Percentiles rank a stretch among this genome's conserved stretches.
Conservation (phyloP, 37 sponge, comb jelly and placozoan genomes). For the Oscarella lobularis region DNA sequence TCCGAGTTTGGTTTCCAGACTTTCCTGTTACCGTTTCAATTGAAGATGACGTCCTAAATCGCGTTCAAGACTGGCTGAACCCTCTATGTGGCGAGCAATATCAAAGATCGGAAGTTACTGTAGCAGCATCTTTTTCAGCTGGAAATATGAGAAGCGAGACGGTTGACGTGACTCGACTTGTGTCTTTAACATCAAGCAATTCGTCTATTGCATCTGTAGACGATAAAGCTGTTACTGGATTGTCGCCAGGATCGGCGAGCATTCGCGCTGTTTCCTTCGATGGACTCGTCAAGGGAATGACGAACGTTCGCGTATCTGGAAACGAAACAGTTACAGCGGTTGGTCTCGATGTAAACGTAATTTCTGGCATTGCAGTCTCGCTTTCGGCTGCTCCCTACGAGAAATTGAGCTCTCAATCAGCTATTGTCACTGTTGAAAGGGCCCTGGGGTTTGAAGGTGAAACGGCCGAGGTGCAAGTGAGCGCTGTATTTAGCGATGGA, state of each 20-base stretch:
- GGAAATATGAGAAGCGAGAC: slow-evolving; percentile 11
- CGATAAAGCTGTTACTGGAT: slow-evolving; percentile 12
- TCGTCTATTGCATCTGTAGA: slow-evolving; percentile 10
- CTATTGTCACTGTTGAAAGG: background rate
- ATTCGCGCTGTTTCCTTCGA: background rate
- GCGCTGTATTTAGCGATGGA: background rate
- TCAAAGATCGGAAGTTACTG: slow-evolving; percentile 19
- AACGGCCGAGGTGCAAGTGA: background rate
- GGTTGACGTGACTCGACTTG: slow-evolving; percentile 6
- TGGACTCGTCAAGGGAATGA: background rate
- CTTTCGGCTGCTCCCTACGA: background rate
- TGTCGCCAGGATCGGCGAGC: slow-evolving; percentile 24
- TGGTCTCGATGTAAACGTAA: slow-evolving; percentile 31
- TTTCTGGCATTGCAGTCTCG: slow-evolving; percentile 9
- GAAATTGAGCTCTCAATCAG: slow-evolving; percentile 2
- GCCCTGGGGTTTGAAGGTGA: background rate
- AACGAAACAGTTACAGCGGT: slow-evolving; percentile 7
- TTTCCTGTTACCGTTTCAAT: background rate
- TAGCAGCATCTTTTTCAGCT: slow-evolving; percentile 18
- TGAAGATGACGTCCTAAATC: slow-evolving; percentile 7
- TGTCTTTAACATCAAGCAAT: slow-evolving; percentile 16
- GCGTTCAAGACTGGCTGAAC: too few species aligned
- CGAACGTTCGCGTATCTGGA: slow-evolving; percentile 8
- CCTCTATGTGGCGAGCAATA: slow-evolving; percentile 13
- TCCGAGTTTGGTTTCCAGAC: slow-evolving; percentile 45